A percentile compares a stretch with the other conserved stretches of the same genome.
Evolutionary conservation across 1,140 invertebrate genomes (phyloP).

Genomic region (Chrysomallon squamiferum): DNA sequence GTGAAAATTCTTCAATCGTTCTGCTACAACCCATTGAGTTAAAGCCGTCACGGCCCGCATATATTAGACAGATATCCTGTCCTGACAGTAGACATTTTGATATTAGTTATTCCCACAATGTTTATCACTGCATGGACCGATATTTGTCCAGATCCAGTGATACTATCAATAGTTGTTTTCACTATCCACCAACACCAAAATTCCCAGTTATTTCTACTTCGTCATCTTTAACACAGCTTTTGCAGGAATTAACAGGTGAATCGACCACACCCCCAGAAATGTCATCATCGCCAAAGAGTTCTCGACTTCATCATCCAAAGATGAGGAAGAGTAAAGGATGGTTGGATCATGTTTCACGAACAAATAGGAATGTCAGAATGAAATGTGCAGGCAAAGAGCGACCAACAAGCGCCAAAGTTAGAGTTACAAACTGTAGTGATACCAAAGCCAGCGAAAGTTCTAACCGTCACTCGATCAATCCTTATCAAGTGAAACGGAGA

Average conservation of each 20-base stretch:
- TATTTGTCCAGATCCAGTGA: conserved; percentile 50
- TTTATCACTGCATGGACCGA: conserved; percentile 29
- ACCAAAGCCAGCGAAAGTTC: too few relatives aligned
- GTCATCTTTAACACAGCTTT: conserved; percentile 47
- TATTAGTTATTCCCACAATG: conserved; percentile 23
- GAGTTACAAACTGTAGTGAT: too few relatives aligned
- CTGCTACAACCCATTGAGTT: conserved; percentile 52
- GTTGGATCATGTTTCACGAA: too few relatives aligned
- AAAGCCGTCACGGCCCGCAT: conserved; percentile 40
- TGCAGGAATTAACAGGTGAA: conserved; percentile 46
- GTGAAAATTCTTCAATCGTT: conserved; percentile 54
- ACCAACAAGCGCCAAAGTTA: too few relatives aligned
- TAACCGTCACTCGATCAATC: conserved; percentile 31
- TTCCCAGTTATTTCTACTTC: conserved; percentile 44
- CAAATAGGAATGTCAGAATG: too few relatives aligned
- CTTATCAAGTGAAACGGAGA: conserved; percentile 55
- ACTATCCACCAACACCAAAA: conserved; percentile 51
- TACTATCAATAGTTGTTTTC: conserved; percentile 45
- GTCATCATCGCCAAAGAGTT: conserved; percentile 8
- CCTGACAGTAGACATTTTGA: conserved; percentile 29
- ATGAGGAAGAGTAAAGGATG: not conserved
- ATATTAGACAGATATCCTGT: conserved; percentile 40
- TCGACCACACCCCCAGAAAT: not conserved
- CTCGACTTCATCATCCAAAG: not conserved
- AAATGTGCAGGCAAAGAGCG: too few relatives aligned